Percentiles rank a stretch among this genome's conserved stretches.
phyloP scores from a whole-genome alignment of 2,888 invertebrate species.

The Dryocosmus kuriphilus region DNA sequence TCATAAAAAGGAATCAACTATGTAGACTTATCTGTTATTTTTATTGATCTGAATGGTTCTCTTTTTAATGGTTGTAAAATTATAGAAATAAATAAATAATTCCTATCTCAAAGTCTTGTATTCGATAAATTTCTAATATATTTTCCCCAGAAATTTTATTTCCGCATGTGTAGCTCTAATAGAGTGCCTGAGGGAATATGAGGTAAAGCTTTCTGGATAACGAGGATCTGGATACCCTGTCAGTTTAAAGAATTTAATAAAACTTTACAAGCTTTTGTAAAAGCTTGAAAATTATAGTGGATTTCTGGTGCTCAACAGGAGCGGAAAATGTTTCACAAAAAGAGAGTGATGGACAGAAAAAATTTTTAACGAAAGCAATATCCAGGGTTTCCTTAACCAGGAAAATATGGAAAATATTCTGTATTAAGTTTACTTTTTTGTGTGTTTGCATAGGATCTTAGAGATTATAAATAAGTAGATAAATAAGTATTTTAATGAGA shows the following conservation, averaged over 20 bases:
- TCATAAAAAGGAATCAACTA: no score
- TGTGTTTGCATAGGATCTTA: no score
- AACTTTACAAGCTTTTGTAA: slow-evolving; percentile 3
- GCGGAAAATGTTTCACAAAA: not conserved
- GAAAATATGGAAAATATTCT: no score
- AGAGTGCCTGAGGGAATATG: slow-evolving; percentile 11
- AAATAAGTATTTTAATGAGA: no score
- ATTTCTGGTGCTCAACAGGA: not conserved
- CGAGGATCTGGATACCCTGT: slow-evolving; percentile 6
- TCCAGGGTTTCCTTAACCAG: no score
- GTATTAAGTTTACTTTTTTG: no score
- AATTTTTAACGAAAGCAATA: not conserved
- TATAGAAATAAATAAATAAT: not conserved
- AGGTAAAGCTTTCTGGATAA: not conserved
- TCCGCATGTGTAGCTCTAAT: slow-evolving; percentile 30
- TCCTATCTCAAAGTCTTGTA: not conserved
- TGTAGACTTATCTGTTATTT: no score
- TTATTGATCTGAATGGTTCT: no score
- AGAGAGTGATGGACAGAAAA: not conserved
- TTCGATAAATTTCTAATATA: not conserved
- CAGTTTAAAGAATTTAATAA: slow-evolving; percentile 25
- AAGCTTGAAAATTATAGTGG: not conserved
- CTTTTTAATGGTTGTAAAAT: no score
- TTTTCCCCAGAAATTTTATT: not conserved
- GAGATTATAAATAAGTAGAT: no score